phyloP scores from a whole-genome alignment of 2,113 vertebrate genomes.

The Dryoscopus gambensis region DNA sequence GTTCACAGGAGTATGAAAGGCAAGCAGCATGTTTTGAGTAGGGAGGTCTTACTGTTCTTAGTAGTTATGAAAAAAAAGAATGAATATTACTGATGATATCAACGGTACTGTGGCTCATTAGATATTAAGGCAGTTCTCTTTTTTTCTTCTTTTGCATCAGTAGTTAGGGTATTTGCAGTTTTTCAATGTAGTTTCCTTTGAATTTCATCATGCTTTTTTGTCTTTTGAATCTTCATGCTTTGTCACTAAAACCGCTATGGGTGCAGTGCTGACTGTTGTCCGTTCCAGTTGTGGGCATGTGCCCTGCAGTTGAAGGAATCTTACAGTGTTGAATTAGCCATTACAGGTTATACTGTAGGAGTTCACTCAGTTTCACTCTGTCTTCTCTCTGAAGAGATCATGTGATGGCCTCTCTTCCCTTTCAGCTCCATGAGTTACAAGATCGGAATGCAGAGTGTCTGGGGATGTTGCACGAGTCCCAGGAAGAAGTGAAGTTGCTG shows the following conservation, averaged over 20 bases:
- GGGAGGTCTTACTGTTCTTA: background rate
- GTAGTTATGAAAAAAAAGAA: background rate
- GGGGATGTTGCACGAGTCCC: slow-evolving; percentile 93
- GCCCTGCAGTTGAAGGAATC: background rate
- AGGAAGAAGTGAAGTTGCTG: slow-evolving; percentile 90
- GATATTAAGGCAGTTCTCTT: background rate
- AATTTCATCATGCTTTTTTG: background rate
- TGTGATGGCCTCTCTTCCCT: background rate
- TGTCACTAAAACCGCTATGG: rapidly evolving
- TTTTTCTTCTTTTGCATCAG: background rate
- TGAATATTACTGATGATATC: background rate
- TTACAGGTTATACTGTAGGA: background rate
- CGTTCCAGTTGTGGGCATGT: background rate
- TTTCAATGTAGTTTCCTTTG: background rate
- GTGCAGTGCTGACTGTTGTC: background rate
- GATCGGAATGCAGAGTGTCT: slow-evolving; percentile 90
- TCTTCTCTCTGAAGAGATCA: background rate
- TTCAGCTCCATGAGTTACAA: slow-evolving; percentile 89
- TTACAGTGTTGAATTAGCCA: background rate
- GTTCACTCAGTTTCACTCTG: background rate
- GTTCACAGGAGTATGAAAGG: background rate
- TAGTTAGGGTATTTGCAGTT: background rate
- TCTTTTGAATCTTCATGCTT: background rate
- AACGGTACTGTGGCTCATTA: background rate
- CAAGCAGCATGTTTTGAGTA: background rate